These are phyloP conservation scores for Pseudotriccus pelzelni DNA, from an alignment of 2,797 vertebrate species.

Conservation along the genomic window DNA sequence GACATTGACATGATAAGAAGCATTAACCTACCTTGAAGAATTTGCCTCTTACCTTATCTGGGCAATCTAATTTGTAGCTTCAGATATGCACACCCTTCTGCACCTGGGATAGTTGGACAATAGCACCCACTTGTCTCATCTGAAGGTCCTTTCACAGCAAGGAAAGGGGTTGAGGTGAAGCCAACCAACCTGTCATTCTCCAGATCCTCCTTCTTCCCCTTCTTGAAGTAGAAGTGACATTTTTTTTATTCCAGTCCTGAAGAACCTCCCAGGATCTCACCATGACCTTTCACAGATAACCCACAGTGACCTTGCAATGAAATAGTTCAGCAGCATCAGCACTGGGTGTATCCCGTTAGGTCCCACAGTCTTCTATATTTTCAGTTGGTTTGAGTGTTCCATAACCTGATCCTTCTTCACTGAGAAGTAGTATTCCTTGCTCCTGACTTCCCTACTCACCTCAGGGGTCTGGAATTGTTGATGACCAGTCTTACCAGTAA, in stretches of 20 bases:
- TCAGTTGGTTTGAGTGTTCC: background rate
- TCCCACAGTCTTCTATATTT: background rate
- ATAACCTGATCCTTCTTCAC: background rate
- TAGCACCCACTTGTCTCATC: too few species aligned
- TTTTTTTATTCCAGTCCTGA: background rate
- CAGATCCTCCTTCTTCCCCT: background rate
- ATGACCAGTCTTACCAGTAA: background rate
- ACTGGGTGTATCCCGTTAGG: background rate
- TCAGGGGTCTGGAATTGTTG: background rate
- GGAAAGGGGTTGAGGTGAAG: background rate
- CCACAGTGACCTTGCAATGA: background rate
- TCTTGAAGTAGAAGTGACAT: background rate
- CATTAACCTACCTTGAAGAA: too few species aligned
- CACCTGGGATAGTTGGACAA: too few species aligned
- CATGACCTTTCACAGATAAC: background rate
- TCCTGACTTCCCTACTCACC: background rate
- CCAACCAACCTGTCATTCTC: background rate
- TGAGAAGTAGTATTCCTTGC: background rate
- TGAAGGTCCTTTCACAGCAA: too few species aligned
- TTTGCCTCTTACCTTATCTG: too few species aligned
- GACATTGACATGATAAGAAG: too few species aligned
- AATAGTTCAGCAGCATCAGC: accelerated
- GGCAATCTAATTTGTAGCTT: too few species aligned
- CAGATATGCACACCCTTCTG: too few species aligned
- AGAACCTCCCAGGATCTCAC: background rate